Evolutionary conservation across 1,140 invertebrate genomes (phyloP), one percentile per base, ranked within the genome.

Genomic region (Odontomachus brunneus): DNA sequence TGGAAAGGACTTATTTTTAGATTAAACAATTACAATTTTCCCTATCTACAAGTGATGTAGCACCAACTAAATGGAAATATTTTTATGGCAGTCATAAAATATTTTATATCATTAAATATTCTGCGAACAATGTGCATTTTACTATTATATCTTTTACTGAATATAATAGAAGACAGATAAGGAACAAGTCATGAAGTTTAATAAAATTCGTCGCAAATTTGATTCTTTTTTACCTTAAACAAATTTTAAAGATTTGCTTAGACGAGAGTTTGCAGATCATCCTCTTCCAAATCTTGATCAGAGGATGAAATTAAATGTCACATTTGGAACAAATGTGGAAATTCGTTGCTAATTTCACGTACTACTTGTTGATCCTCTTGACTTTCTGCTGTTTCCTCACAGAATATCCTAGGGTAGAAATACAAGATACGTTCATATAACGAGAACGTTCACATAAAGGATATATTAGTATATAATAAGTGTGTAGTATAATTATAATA

Each of bases 321-420:
- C 88, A 93, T 92, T 92, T 97, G 97, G 90, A 97, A 97, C 89
- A 96, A 96, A 88, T 97, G 96, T n/a, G 97, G 97, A 95, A 97
- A 97, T 93, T 97, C 97, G 90, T 97, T 97, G 83, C 96, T 96
- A 75, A 97, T 97, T 84, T 97, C 96, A 59, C 96, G 94, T 19
- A 97, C 96, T 51, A 97, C 94, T 84, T 96, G 95, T 89, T 97
- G 97, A 92, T 98, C 97, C 24, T 95, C 94, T 78, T 95, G 95
- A 90, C 97, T 97, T 74, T 95, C 94, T 15, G 96, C 95, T 3
- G 95, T 95, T 91, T 98, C 97, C 89, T 98, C 97, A 88, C 97
- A 97, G 90, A 97, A 97, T 91, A 98, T 97, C 67, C 97, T 94
- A 55, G 3, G 1, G n/a, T 49, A 67, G 19, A 33, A 49, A 67